phyloP scores from a whole-genome alignment of 2,797 vertebrate species.

The Linurgus olivaceus region DNA sequence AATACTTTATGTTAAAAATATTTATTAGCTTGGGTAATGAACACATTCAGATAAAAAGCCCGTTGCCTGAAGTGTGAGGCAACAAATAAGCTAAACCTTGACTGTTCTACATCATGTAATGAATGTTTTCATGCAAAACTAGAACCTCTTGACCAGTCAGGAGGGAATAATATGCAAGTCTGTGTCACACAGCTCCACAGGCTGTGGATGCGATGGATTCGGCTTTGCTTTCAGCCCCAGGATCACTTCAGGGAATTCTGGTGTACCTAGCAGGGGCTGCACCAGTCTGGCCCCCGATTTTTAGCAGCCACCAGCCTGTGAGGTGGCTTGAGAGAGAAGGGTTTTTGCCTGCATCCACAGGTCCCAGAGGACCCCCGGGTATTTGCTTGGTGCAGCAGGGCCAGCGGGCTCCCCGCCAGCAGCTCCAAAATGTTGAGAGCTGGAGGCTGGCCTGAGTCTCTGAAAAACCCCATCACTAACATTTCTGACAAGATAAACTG shows the following conservation, averaged over 20 bases:
- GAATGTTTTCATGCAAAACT: neutral
- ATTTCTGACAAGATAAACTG: conserved; percentile 59
- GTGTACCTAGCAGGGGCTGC: neutral
- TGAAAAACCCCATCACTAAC: conserved; percentile 48
- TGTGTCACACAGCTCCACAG: accelerated
- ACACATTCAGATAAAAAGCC: neutral
- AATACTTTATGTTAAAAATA: conserved; percentile 43
- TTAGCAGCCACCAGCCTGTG: neutral
- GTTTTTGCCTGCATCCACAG: neutral
- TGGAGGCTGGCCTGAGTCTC: neutral
- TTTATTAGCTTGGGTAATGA: neutral
- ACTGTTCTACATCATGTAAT: neutral
- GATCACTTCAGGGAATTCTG: neutral
- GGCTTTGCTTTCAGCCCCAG: neutral
- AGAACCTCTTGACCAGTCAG: neutral
- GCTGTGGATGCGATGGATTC: neutral
- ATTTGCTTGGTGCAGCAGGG: neutral
- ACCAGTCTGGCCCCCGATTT: accelerated
- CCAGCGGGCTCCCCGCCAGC: neutral
- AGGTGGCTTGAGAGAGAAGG: neutral
- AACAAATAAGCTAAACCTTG: conserved; percentile 9
- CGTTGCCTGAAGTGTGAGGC: neutral
- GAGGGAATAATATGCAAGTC: neutral
- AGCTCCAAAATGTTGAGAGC: neutral
- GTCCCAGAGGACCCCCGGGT: neutral